Evolutionary conservation across 2,797 vertebrate species (phyloP), one percentile per base, ranked within the genome.

Genomic region (Emys orbicularis): DNA sequence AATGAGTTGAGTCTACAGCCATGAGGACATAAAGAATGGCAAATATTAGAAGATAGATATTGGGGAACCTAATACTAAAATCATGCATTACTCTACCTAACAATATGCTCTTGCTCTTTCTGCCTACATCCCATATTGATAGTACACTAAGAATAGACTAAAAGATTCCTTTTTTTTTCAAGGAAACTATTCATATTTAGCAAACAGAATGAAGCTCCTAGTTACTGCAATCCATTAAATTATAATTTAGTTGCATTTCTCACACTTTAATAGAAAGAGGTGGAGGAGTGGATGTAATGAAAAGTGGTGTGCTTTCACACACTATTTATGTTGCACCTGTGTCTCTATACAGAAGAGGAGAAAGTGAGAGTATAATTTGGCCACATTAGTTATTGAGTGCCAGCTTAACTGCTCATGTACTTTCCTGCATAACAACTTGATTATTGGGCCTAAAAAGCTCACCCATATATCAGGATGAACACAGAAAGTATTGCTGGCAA

Each of bases 1-100:
- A 87, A n/a, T 89, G 77, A 6, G 13, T 82, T 88, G 86, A 97
- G 87, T 90, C 87, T 27, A 77, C 27, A 49, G 92, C 57, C 79
- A 77, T 27, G 68, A 87, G 47, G 91, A 84, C 21, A 18, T 77
- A 93, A 92, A 2, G 23, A 83, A 88, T 49, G 5, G 53, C 82
- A 89, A 57, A 13, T 34, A 49, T 37, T 57, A 80, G 52, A 57
- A 44, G 81, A 79, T 25, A 61, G 44, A 37, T 31, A 49, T 65
- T 65, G 37, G 93, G 77, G 72, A 93, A 81, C 52, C 54, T 6
- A 81, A 5, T 41, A 82, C 49, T 1, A 5, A 89, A 83, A 1
- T 79, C n/a, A 92, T 49, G 23, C 1, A 3, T 25, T 83, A 87
- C 94, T 89, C 92, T 12, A 88, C 79, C 88, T 47, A 77, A 77